These are phyloP conservation scores for Mimumesa dahlbomi DNA, from an alignment of 2,888 invertebrate genomes.

Conservation along the genomic window DNA sequence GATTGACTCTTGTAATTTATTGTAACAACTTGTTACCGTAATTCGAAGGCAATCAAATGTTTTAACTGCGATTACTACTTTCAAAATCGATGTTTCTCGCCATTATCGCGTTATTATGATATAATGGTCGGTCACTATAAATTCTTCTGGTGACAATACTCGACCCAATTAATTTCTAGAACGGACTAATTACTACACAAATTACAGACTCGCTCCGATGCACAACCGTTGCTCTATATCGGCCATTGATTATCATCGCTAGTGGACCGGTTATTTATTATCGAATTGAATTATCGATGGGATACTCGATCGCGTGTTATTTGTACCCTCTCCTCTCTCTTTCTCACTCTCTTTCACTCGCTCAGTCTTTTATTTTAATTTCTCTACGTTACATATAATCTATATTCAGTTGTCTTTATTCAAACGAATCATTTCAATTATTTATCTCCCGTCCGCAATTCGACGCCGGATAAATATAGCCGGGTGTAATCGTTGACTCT, in stretches of 20 bases:
- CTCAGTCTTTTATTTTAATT: neutral
- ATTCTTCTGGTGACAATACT: conserved; percentile 54
- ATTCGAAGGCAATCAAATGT: neutral
- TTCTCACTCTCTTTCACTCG: neutral
- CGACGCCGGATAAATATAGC: too few relatives aligned
- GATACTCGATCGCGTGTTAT: neutral
- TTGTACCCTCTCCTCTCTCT: too few relatives aligned
- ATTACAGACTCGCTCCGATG: conserved; percentile 46
- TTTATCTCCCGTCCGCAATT: neutral
- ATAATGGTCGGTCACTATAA: conserved; percentile 47
- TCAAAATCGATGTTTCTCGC: conserved; percentile 45
- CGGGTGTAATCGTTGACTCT: neutral
- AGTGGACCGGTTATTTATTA: conserved; percentile 38
- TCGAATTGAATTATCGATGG: conserved; percentile 39
- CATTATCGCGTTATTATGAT: conserved; percentile 50
- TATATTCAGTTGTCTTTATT: neutral
- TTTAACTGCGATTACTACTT: conserved; percentile 34
- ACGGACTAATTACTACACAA: conserved; percentile 59
- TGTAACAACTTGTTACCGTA: neutral
- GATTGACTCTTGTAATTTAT: neutral
- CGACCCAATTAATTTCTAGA: conserved; percentile 59
- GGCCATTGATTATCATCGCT: conserved; percentile 50
- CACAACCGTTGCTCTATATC: conserved; percentile 24
- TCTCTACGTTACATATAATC: neutral
- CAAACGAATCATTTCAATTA: neutral